Percentiles rank a stretch among this genome's conserved stretches.
Conservation (phyloP, 2,797 vertebrate species). For the Apogon talboti region DNA sequence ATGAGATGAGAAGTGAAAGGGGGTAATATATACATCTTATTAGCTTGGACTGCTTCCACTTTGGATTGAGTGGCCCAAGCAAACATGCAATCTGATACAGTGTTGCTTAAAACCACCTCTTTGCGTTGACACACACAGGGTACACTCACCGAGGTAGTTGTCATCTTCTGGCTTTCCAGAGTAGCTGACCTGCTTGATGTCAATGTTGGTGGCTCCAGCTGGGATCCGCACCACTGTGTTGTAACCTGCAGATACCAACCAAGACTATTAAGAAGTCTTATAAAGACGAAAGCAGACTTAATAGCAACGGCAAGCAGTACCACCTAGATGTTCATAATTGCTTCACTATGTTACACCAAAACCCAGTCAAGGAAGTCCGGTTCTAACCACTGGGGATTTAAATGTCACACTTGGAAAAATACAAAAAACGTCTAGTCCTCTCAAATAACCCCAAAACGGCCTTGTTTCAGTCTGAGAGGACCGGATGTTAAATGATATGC, state of each 20-base stretch:
- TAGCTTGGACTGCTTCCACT: conserved; percentile 40
- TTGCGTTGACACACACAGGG: conserved; percentile 10
- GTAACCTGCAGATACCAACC: conserved; percentile 85
- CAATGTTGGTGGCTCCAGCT: conserved; percentile 94
- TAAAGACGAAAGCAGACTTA: conserved; percentile 10
- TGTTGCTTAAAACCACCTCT: conserved; percentile 22
- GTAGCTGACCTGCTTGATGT: conserved; percentile 95
- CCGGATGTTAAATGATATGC: conserved; percentile 72
- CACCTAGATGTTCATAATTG: conserved; percentile 60
- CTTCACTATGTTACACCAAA: conserved; percentile 62
- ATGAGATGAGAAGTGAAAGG: conserved; percentile 35
- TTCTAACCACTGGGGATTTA: conserved; percentile 55
- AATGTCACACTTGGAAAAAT: conserved; percentile 72
- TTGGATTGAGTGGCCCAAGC: conserved; percentile 28
- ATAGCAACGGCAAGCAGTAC: conserved; percentile 24
- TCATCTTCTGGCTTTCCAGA: conserved; percentile 95
- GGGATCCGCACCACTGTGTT: conserved; percentile 94
- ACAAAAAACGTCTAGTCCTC: conserved; percentile 53
- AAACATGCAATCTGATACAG: conserved; percentile 49
- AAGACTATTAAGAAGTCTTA: conserved; percentile 9
- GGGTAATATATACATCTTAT: conserved; percentile 41
- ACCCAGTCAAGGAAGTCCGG: conserved; percentile 51
- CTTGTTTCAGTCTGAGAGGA: conserved; percentile 72
- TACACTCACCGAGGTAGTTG: conserved; percentile 94
- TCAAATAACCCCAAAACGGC: conserved; percentile 74